phyloP scores from a whole-genome alignment of 2,888 invertebrate genomes.

The Arctia plantaginis region DNA sequence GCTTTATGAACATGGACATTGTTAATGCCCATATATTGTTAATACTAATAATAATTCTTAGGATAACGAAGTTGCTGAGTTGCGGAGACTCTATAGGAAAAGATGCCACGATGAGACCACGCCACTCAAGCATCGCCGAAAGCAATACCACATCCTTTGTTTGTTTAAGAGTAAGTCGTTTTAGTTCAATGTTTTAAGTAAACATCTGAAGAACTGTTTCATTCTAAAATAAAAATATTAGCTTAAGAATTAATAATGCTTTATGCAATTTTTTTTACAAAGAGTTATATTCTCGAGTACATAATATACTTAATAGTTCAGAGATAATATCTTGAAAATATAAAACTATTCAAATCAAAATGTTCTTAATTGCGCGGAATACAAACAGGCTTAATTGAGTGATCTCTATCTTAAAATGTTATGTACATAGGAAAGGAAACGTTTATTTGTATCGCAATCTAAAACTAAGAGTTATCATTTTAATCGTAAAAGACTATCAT shows the following conservation, averaged over 20 bases:
- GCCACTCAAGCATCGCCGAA: slow-evolving; percentile 62
- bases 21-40: slow-evolving; percentile 21
- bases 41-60: slow-evolving; percentile 6
- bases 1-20: slow-evolving; percentile 21
- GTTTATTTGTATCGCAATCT: slow-evolving; percentile 33
- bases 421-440: slow-evolving; percentile 34
- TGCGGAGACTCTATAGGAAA: neutral
- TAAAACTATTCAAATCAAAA: slow-evolving; percentile 24
- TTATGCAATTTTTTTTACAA: neutral
- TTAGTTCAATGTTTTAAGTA: slow-evolving; percentile 71
- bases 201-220: slow-evolving; percentile 72
- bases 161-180: slow-evolving; percentile 80
- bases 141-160: slow-evolving; percentile 65
- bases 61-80: slow-evolving; percentile 1
- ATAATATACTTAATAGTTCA: neutral
- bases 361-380: slow-evolving; percentile 45
- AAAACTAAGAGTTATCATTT: neutral
- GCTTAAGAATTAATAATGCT: slow-evolving; percentile 1
- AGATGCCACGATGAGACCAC: slow-evolving; percentile 38
- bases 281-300: neutral
- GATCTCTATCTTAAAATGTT: slow-evolving; percentile 50
- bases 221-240: slow-evolving; percentile 42
- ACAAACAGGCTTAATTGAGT: slow-evolving; percentile 44
- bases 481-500: neutral
- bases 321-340: neutral